Conservation (phyloP, 2,888 invertebrate species). For the Trilocha varians region DNA sequence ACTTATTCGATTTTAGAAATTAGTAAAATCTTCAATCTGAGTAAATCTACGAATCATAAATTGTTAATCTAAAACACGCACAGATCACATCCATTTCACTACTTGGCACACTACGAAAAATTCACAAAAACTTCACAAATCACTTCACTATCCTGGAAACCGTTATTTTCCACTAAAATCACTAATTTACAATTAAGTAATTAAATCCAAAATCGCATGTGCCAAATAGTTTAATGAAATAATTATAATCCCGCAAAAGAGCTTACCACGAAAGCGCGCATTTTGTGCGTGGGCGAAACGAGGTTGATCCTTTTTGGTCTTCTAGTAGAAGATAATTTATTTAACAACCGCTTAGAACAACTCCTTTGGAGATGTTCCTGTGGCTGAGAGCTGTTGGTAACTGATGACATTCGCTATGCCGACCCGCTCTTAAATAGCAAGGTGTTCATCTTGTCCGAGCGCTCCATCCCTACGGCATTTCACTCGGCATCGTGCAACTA, state of each 20-base stretch:
- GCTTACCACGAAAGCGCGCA: constrained; percentile 69
- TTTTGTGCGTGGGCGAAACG: constrained; percentile 46
- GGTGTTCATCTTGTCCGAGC: constrained; percentile 67
- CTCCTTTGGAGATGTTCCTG: constrained; percentile 58
- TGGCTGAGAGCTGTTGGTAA: constrained; percentile 57
- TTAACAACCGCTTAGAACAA: constrained; percentile 32
- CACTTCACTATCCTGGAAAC: constrained; percentile 47
- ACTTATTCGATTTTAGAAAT: too few species aligned
- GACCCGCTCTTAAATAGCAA: constrained; percentile 69
- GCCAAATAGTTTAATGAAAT: constrained; percentile 36
- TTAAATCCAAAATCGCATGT: constrained; percentile 34
- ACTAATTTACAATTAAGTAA: constrained; percentile 12
- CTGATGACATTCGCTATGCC: constrained; percentile 68
- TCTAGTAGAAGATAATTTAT: constrained; percentile 25
- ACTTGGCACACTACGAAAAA: constrained; percentile 36
- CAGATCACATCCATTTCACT: constrained; percentile 26
- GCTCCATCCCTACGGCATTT: constrained; percentile 71
- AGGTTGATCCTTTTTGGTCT: constrained; percentile 29
- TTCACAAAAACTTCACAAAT: too few species aligned
- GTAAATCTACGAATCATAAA: too few species aligned
- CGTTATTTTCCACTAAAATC: constrained; percentile 15
- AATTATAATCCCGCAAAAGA: constrained; percentile 28
- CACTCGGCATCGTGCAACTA: constrained; percentile 65
- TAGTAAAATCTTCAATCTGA: too few species aligned
- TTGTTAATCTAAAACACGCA: too few species aligned